Conservation (phyloP, 2,113 vertebrate species). For the Eretmochelys imbricata region DNA sequence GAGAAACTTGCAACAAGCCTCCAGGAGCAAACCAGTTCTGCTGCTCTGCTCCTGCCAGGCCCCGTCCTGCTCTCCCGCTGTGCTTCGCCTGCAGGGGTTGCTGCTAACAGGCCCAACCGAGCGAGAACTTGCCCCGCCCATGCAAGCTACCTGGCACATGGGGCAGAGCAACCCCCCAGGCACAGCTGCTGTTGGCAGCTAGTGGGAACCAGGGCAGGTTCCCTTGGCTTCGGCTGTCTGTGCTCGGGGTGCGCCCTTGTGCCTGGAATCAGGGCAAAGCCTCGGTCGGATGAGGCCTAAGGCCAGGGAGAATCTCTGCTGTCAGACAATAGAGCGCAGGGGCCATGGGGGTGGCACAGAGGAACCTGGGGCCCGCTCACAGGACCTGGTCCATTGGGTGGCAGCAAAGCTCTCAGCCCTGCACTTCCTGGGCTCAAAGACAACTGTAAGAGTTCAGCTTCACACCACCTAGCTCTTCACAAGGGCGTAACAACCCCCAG, state of each 20-base stretch:
- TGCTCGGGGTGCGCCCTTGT: not conserved
- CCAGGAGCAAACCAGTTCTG: not conserved
- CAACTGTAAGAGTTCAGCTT: rapidly evolving
- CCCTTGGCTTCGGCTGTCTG: too few relatives aligned
- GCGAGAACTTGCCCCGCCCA: rapidly evolving
- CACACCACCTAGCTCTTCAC: not conserved
- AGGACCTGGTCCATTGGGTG: not conserved
- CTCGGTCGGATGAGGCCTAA: too few relatives aligned
- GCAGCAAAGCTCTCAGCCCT: rapidly evolving
- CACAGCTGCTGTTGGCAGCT: not conserved
- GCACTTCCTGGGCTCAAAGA: not conserved
- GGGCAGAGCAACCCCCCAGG: not conserved
- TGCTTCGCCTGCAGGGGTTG: rapidly evolving
- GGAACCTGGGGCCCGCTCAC: rapidly evolving
- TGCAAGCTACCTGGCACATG: rapidly evolving
- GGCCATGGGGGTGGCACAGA: rapidly evolving
- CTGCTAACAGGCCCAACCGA: rapidly evolving
- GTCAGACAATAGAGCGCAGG: not conserved
- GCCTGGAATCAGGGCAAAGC: not conserved
- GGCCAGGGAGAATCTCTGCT: not conserved
- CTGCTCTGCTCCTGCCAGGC: rapidly evolving
- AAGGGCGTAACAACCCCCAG: not conserved
- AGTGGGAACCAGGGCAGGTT: not conserved
- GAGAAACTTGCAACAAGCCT: not conserved
- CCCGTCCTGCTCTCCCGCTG: not conserved